Base-by-base conservation (phyloP, 1,140 invertebrate species). In the Stenopsyche tienmushanensis region DNA sequence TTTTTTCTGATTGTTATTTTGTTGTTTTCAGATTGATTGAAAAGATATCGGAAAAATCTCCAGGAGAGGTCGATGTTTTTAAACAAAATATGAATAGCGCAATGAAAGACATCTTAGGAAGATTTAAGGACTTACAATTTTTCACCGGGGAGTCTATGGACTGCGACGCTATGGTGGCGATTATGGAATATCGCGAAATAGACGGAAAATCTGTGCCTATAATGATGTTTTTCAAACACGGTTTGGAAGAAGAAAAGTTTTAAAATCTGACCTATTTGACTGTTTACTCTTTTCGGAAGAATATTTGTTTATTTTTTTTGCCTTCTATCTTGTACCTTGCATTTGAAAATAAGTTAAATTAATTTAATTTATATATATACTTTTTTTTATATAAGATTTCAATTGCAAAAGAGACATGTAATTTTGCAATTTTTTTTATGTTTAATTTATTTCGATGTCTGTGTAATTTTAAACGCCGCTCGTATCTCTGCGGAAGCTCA, bases 91-190 rank as follows among this genome's bases (percentile, higher is more conserved):
- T 96, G 81, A 95, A 94, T 78, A 94, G 93, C 84, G 93, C 93
- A 47, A 95, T 97, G 88, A 97, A 97, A 75, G 94, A 97, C 69
- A 88, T 97, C 71, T 79, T 97, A 41, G 82, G 87, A 34, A 90
- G 93, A 78, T 96, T 97, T 82, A 96, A 96, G 75, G 95, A 96
- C 60, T 82, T 96, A 20, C 92, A 96, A 74, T 97, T 97, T 75
- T 98, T 94, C 81, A 94, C 93, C 64, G 95, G 95, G 26, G 94
- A 96, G 82, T 94, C 92, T 0, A 95, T 96, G 90, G 93, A 97
- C 72, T 87, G 89, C 65, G 96, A 97, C 69, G 95, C 93, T 65
- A 89, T 96, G 86, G 89, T 98, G n/a, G 94, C 88, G 49, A 83
- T 98, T 65, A 84, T 94, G 76, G 95, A 97, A 79, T 98, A 97